Conservation (phyloP, 2,888 invertebrate species). For the Ennomos fuscantarius region DNA sequence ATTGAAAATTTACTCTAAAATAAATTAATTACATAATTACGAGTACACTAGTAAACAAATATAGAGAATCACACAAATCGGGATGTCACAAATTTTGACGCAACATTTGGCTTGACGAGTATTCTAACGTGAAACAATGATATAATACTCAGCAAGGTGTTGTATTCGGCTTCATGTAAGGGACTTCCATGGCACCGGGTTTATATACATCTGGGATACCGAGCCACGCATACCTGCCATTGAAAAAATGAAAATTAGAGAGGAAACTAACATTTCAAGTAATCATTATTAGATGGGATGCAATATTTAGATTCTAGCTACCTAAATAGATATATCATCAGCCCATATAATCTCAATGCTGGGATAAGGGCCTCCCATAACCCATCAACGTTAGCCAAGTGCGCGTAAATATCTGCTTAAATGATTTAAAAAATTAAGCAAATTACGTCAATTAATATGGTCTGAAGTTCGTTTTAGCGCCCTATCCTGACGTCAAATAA, state of each 20-base stretch:
- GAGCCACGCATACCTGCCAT: slow-evolving; percentile 87
- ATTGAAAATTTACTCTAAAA: slow-evolving; percentile 66
- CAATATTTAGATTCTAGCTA: no score
- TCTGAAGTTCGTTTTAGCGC: no score
- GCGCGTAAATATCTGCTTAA: no score
- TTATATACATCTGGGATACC: slow-evolving; percentile 86
- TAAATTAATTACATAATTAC: slow-evolving; percentile 45
- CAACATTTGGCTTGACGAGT: slow-evolving; percentile 19
- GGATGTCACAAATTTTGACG: slow-evolving; percentile 37
- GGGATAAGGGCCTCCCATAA: no score
- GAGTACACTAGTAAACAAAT: slow-evolving; percentile 33
- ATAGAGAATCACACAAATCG: slow-evolving; percentile 11
- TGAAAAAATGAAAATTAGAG: background rate
- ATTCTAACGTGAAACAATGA: slow-evolving; percentile 13
- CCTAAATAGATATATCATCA: no score
- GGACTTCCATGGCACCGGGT: slow-evolving; percentile 87
- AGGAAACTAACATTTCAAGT: background rate
- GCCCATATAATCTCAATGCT: no score
- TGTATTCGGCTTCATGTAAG: slow-evolving; percentile 56
- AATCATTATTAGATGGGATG: no score
- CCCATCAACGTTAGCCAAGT: no score
- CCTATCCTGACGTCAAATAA: no score
- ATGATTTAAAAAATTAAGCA: no score
- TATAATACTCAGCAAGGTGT: slow-evolving; percentile 7
- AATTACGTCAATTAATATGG: no score